These are phyloP conservation scores for Cathartes aura DNA, from an alignment of 2,113 vertebrate genomes.

Conservation along the genomic window DNA sequence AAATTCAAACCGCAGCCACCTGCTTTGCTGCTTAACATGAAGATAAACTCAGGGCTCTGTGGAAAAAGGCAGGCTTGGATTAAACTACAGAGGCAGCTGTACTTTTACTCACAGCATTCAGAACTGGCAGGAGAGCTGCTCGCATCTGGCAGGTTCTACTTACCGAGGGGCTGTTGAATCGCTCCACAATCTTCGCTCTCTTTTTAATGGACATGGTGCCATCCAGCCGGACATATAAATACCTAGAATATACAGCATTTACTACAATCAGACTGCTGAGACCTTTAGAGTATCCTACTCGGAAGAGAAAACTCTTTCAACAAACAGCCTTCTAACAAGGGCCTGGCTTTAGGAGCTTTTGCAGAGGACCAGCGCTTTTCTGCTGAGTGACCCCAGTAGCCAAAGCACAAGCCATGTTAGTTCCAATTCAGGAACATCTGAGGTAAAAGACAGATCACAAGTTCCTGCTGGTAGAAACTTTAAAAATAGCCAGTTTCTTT, in stretches of 20 bases:
- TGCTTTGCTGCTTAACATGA: slow-evolving; percentile 98
- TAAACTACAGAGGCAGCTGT: background rate
- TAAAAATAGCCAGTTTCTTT: background rate
- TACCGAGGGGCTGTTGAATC: slow-evolving; percentile 90
- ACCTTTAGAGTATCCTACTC: background rate
- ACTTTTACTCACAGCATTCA: background rate
- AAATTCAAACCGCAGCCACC: slow-evolving; percentile 96
- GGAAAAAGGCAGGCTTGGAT: background rate
- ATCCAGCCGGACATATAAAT: slow-evolving; percentile 93
- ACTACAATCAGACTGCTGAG: background rate
- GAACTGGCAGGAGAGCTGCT: background rate
- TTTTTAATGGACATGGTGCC: slow-evolving; percentile 99
- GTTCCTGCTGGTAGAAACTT: background rate
- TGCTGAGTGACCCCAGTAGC: background rate
- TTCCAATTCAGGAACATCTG: background rate
- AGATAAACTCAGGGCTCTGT: slow-evolving; percentile 95
- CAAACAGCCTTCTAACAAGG: background rate
- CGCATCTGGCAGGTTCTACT: slow-evolving; percentile 26
- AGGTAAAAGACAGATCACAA: background rate
- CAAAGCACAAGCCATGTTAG: background rate
- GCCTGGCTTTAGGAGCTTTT: background rate
- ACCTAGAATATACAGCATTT: slow-evolving; percentile 74
- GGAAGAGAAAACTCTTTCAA: background rate
- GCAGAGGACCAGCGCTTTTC: background rate
- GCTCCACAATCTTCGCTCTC: slow-evolving; percentile 93